Evolutionary conservation across 2,797 vertebrate species (phyloP).

Genomic region (Enteromius radiatus): DNA sequence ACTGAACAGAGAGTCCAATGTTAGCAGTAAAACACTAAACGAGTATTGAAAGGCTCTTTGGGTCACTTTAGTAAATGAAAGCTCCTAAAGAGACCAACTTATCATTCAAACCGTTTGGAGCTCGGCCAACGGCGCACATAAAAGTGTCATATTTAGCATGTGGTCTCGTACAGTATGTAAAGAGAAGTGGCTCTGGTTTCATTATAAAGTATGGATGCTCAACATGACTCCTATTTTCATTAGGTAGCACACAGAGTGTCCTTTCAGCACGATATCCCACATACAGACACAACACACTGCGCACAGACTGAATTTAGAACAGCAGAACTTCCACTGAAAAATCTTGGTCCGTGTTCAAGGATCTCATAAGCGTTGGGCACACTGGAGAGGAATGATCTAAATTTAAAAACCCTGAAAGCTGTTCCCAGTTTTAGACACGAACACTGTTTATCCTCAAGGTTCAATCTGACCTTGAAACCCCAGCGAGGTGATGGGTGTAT

Average conservation of each 20-base stretch:
- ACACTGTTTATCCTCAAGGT: background rate
- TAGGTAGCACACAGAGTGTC: conserved; percentile 30
- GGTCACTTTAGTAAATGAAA: conserved; percentile 57
- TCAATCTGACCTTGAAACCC: conserved; percentile 31
- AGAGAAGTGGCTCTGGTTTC: conserved; percentile 25
- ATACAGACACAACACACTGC: background rate
- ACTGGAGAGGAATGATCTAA: conserved; percentile 1
- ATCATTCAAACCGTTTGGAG: conserved; percentile 45
- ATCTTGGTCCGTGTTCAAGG: background rate
- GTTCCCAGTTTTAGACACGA: background rate
- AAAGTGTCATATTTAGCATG: conserved; percentile 55
- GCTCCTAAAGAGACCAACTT: conserved; percentile 41
- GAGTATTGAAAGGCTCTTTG: conserved; percentile 46
- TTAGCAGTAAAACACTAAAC: conserved; percentile 43
- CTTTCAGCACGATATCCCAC: conserved; percentile 38
- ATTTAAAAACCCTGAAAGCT: background rate
- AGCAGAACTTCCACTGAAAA: background rate
- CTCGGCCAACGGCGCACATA: conserved; percentile 48
- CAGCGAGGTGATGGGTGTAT: conserved; percentile 14
- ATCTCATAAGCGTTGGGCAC: background rate
- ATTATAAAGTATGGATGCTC: conserved; percentile 40
- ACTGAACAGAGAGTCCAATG: conserved; percentile 32
- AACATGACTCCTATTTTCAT: conserved; percentile 49
- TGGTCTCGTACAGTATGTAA: conserved; percentile 1
- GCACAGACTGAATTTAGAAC: background rate